These are phyloP conservation scores for Muschampia plurimacula DNA, from an alignment of 2,888 invertebrate genomes.

Conservation along the genomic window DNA sequence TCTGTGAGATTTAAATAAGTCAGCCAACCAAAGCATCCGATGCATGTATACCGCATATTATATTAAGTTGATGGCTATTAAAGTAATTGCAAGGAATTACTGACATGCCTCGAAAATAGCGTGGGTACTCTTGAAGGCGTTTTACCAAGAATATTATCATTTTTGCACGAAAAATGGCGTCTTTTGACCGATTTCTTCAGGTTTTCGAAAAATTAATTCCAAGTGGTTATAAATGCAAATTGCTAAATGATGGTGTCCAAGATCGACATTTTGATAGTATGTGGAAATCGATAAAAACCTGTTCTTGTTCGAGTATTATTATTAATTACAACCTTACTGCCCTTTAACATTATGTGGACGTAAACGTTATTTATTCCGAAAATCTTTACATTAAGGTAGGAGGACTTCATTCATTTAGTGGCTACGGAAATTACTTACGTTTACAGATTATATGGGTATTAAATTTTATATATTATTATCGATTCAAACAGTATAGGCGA, in stretches of 20 bases:
- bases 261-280: slow-evolving; percentile 63
- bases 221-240: slow-evolving; percentile 69
- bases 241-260: slow-evolving; percentile 64
- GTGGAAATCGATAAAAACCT: slow-evolving; percentile 56
- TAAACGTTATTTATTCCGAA: slow-evolving; percentile 46
- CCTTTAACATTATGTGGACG: slow-evolving; percentile 46
- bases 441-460: slow-evolving; percentile 20
- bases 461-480: slow-evolving; percentile 21
- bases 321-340: slow-evolving; percentile 49
- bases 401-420: slow-evolving; percentile 19
- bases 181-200: slow-evolving; percentile 57
- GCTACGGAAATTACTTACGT: slow-evolving; percentile 24
- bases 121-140: slow-evolving; percentile 53
- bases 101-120: slow-evolving; percentile 57
- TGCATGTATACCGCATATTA: slow-evolving; percentile 45
- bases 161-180: slow-evolving; percentile 64
- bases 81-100: slow-evolving; percentile 69
- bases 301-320: slow-evolving; percentile 42
- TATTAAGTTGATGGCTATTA: slow-evolving; percentile 67
- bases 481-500: slow-evolving; percentile 31
- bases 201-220: slow-evolving; percentile 64
- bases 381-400: slow-evolving; percentile 9
- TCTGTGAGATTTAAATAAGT: slow-evolving; percentile 7
- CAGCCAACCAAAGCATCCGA: slow-evolving; percentile 33
- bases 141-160: slow-evolving; percentile 68